Percentiles rank a stretch among this genome's conserved stretches.
These are phyloP conservation scores for Podargus strigoides DNA, from an alignment of 2,797 vertebrate species.

Conservation along the genomic window DNA sequence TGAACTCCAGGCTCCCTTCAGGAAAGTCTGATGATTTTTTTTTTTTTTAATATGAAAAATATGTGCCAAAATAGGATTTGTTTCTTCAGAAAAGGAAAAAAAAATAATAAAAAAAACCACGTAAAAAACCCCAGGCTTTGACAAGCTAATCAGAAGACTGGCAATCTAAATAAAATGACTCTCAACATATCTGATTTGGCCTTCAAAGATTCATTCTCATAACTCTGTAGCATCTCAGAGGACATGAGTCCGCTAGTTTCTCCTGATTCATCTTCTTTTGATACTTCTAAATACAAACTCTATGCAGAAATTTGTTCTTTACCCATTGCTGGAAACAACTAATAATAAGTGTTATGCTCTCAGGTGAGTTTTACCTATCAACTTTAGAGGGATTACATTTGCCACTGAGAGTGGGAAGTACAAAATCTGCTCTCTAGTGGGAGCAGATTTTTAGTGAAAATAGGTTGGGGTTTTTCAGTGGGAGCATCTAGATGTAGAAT, in stretches of 20 bases:
- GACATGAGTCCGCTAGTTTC: background rate
- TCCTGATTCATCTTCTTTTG: background rate
- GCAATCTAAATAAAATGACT: background rate
- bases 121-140: background rate
- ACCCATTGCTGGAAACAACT: background rate
- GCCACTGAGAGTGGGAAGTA: background rate
- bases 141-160: background rate
- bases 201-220: background rate
- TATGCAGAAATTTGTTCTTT: background rate
- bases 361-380: background rate
- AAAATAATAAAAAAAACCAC: accelerated
- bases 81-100: background rate
- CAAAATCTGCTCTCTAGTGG: background rate
- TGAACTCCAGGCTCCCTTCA: background rate
- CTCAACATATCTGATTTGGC: background rate
- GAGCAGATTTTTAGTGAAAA: background rate
- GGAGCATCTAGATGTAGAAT: background rate
- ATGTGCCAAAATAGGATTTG: background rate
- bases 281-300: background rate
- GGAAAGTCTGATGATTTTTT: too few species aligned
- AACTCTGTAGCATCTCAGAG: background rate
- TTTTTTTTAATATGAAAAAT: too few species aligned
- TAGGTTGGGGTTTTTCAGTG: background rate
- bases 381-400: background rate
- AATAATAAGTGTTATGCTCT: background rate